Conservation (phyloP, 2,888 invertebrate genomes). For the Panopea generosa region DNA sequence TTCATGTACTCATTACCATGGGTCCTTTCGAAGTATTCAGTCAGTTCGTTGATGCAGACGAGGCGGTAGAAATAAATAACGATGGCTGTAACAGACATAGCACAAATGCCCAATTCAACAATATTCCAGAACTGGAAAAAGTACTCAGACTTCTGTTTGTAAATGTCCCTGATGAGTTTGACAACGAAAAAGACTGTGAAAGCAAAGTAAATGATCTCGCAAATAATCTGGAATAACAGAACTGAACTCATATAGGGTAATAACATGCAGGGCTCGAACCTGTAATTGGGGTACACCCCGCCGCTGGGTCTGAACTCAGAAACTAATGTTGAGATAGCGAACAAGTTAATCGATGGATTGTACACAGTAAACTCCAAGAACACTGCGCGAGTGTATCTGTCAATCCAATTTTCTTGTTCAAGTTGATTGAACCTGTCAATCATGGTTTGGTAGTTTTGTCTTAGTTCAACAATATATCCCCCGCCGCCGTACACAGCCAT, state of each 20-base stretch:
- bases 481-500: slow-evolving; percentile 86
- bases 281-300: slow-evolving; percentile 79
- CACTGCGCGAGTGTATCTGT: slow-evolving; percentile 86
- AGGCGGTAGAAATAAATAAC: slow-evolving; percentile 83
- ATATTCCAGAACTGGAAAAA: slow-evolving; percentile 83
- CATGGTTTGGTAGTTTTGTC: slow-evolving; percentile 77
- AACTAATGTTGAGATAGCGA: slow-evolving; percentile 81
- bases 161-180: slow-evolving; percentile 79
- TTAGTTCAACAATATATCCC: slow-evolving; percentile 86
- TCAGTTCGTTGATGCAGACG: slow-evolving; percentile 81
- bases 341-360: slow-evolving; percentile 85
- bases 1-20: slow-evolving; percentile 84
- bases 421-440: slow-evolving; percentile 80
- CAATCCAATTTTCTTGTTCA: slow-evolving; percentile 85
- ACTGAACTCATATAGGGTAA: slow-evolving; percentile 80
- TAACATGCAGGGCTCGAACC: slow-evolving; percentile 84
- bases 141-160: slow-evolving; percentile 78
- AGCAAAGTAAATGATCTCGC: slow-evolving; percentile 78
- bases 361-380: slow-evolving; percentile 87
- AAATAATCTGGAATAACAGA: slow-evolving; percentile 80
- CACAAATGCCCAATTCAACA: slow-evolving; percentile 80
- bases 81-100: slow-evolving; percentile 80
- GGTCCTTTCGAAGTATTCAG: slow-evolving; percentile 84
- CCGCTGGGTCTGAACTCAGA: slow-evolving; percentile 83
- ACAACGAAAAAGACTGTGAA: slow-evolving; percentile 84